Evolutionary conservation across 2,888 invertebrate genomes (phyloP).

Genomic region (Lampropteryx suffumata): DNA sequence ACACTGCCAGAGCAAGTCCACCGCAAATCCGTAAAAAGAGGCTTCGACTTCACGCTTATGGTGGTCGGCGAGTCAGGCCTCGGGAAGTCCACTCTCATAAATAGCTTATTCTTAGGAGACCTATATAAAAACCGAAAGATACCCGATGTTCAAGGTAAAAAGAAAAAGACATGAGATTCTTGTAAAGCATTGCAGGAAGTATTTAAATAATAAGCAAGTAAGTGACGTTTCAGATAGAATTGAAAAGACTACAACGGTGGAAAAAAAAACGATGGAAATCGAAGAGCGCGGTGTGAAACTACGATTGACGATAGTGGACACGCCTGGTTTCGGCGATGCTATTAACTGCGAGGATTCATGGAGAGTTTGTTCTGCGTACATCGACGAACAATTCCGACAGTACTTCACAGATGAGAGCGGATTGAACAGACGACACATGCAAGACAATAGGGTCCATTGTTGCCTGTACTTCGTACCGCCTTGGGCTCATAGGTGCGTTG

Average conservation of each 20-base stretch:
- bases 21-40: constrained; percentile 97
- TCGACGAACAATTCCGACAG: constrained; percentile 94
- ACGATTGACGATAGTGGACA: constrained; percentile 95
- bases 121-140: constrained; percentile 93
- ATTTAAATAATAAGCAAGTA: too few species aligned
- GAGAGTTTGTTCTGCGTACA: constrained; percentile 94
- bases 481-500: constrained; percentile 93
- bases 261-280: constrained; percentile 95
- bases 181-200: too few species aligned
- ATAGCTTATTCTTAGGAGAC: constrained; percentile 96
- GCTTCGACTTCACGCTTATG: constrained; percentile 98
- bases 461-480: constrained; percentile 97
- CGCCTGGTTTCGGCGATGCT: constrained; percentile 97
- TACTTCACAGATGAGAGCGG: constrained; percentile 97
- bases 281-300: constrained; percentile 96
- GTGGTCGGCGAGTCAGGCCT: constrained; percentile 97
- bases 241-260: constrained; percentile 87
- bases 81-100: constrained; percentile 97
- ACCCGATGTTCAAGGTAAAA: constrained; percentile 87
- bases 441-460: constrained; percentile 98
- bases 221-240: constrained; percentile 77
- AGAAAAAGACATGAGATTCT: background rate
- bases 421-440: constrained; percentile 95
- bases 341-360: constrained; percentile 97
- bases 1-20: constrained; percentile 98